Conservation (phyloP, 1,140 invertebrate genomes). For the Phortica variegata region DNA sequence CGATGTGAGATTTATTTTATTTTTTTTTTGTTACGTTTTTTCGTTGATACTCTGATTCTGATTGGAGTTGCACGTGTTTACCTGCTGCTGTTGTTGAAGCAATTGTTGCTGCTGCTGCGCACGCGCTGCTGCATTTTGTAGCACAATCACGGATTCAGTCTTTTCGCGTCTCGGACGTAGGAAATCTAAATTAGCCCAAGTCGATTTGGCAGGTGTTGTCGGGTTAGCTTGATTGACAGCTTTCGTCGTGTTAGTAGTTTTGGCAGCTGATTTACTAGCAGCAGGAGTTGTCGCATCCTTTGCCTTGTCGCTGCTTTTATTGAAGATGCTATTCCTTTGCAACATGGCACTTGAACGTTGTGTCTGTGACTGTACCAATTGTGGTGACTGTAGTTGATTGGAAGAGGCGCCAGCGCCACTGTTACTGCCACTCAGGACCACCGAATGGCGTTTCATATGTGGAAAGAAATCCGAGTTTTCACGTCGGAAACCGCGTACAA, state of each 20-base stretch:
- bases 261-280: slow-evolving; percentile 5
- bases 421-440: slow-evolving; percentile 61
- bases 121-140: slow-evolving; percentile 64
- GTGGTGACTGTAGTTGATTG: slow-evolving; percentile 52
- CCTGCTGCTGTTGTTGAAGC: slow-evolving; percentile 57
- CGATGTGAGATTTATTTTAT: no score
- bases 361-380: slow-evolving; percentile 44
- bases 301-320: slow-evolving; percentile 14
- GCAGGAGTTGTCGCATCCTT: slow-evolving; percentile 9
- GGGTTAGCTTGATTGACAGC: background rate
- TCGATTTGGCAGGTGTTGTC: slow-evolving; percentile 25
- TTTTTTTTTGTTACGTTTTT: no score
- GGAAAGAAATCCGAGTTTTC: slow-evolving; percentile 82
- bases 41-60: slow-evolving; percentile 1
- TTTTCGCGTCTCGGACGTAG: slow-evolving; percentile 75
- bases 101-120: slow-evolving; percentile 52
- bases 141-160: slow-evolving; percentile 78
- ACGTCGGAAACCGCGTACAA: slow-evolving; percentile 74
- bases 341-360: slow-evolving; percentile 66
- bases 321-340: slow-evolving; percentile 64
- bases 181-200: slow-evolving; percentile 51
- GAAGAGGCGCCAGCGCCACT: slow-evolving; percentile 54
- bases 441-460: slow-evolving; percentile 70
- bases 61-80: slow-evolving; percentile 51
- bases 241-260: slow-evolving; percentile 10